Percentiles rank a stretch among this genome's conserved stretches.
These are phyloP conservation scores for Synodontis membranacea DNA, from an alignment of 2,113 vertebrate species.

Conservation along the genomic window DNA sequence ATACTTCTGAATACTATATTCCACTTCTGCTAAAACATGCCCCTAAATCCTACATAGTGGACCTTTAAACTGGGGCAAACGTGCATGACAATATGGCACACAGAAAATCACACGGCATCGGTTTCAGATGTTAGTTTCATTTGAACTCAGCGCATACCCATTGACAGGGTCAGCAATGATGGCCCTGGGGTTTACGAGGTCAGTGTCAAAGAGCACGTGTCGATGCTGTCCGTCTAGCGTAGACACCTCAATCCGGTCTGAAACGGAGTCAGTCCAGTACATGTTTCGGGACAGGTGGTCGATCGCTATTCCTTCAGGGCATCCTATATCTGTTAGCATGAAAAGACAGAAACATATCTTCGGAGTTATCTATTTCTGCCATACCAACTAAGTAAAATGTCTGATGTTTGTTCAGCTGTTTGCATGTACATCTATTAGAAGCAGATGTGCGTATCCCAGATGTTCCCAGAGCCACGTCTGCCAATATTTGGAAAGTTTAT, in stretches of 20 bases:
- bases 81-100: background rate
- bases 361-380: background rate
- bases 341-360: background rate
- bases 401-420: background rate
- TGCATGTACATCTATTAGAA: background rate
- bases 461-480: background rate
- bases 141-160: conserved; percentile 72
- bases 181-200: conserved; percentile 87
- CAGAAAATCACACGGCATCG: background rate
- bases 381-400: background rate
- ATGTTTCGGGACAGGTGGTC: conserved; percentile 88
- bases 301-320: conserved; percentile 88
- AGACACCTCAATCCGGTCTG: conserved; percentile 89
- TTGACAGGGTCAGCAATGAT: conserved; percentile 80
- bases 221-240: conserved; percentile 84
- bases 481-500: background rate
- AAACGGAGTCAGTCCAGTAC: conserved; percentile 92
- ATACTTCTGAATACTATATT: too few relatives aligned
- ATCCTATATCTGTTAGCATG: conserved; percentile 78
- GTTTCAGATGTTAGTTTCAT: background rate
- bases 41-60: too few relatives aligned
- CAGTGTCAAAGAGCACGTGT: conserved; percentile 81
- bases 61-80: background rate
- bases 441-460: too few relatives aligned
- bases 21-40: too few relatives aligned